Percentiles rank a stretch among this genome's conserved stretches.
phyloP scores from a whole-genome alignment of 1,140 invertebrate genomes.

The Wasmannia auropunctata region DNA sequence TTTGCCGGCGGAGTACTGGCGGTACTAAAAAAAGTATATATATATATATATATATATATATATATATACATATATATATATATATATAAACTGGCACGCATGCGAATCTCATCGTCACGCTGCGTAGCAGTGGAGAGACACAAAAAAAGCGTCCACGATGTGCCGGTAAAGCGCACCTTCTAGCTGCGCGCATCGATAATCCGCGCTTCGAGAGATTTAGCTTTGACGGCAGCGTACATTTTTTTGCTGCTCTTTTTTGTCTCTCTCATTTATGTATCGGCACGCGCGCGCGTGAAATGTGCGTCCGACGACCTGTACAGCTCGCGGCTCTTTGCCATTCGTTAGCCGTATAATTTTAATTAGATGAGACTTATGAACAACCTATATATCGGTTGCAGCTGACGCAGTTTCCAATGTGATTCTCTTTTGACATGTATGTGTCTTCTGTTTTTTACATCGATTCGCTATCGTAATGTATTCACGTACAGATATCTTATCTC shows the following conservation, averaged over 20 bases:
- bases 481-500: not conserved
- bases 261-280: conserved; percentile 48
- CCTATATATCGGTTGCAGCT: conserved; percentile 7
- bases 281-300: conserved; percentile 35
- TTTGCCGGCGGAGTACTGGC: not conserved
- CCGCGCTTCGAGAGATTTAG: conserved; percentile 51
- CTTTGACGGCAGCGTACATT: conserved; percentile 32
- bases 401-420: conserved; percentile 16
- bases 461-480: not conserved
- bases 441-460: not conserved
- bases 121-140: conserved; percentile 3
- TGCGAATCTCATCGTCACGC: conserved; percentile 42
- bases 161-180: conserved; percentile 33
- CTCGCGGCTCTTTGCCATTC: conserved; percentile 37
- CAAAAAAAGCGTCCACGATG: conserved; percentile 23
- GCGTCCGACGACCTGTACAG: conserved; percentile 15
- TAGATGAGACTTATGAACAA: conserved; percentile 65
- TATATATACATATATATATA: not conserved
- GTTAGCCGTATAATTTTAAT: conserved; percentile 70
- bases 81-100: conserved; percentile 40
- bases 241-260: conserved; percentile 44
- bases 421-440: no score
- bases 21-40: conserved; percentile 8
- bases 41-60: not conserved
- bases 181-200: conserved; percentile 53